Conservation (phyloP, 92 coral and sea anemone genomes). For the Isaurus tuberculatus region DNA sequence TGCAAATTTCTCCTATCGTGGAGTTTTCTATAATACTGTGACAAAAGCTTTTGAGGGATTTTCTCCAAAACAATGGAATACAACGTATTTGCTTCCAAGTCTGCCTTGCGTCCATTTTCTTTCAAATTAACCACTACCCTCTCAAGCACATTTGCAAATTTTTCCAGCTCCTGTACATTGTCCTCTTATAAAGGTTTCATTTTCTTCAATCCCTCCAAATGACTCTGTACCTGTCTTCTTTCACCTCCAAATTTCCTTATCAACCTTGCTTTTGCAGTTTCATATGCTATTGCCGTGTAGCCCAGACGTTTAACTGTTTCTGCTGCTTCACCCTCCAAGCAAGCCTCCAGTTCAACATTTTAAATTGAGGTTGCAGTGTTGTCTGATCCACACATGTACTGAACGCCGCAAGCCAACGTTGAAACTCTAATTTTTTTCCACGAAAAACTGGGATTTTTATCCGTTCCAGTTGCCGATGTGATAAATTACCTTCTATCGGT, state of each 20-base stretch:
- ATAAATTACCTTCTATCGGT: constrained; percentile 12
- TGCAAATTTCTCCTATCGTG: not conserved
- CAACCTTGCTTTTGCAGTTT: constrained; percentile 50
- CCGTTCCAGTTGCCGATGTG: constrained; percentile 54
- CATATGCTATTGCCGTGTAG: constrained; percentile 59
- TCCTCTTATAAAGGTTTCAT: constrained; percentile 49
- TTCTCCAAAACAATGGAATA: constrained; percentile 57
- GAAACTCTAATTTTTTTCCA: constrained; percentile 55
- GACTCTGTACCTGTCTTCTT: constrained; percentile 48
- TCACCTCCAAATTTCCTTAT: constrained; percentile 53
- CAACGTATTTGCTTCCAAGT: constrained; percentile 54
- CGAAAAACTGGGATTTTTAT: constrained; percentile 49
- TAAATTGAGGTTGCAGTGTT: constrained; percentile 49
- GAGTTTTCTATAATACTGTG: constrained; percentile 55
- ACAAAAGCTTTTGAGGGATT: constrained; percentile 50
- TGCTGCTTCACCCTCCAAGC: constrained; percentile 57
- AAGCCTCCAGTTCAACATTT: constrained; percentile 59
- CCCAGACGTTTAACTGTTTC: constrained; percentile 63
- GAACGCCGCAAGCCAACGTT: constrained; percentile 62
- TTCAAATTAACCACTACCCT: constrained; percentile 58
- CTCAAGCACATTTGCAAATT: constrained; percentile 68
- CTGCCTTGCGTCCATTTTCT: constrained; percentile 54
- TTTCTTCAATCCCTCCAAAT: constrained; percentile 34
- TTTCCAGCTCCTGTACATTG: constrained; percentile 60
- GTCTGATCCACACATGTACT: constrained; percentile 50